phyloP scores from a whole-genome alignment of 1,140 invertebrate species.

The Mylabris phalerata region DNA sequence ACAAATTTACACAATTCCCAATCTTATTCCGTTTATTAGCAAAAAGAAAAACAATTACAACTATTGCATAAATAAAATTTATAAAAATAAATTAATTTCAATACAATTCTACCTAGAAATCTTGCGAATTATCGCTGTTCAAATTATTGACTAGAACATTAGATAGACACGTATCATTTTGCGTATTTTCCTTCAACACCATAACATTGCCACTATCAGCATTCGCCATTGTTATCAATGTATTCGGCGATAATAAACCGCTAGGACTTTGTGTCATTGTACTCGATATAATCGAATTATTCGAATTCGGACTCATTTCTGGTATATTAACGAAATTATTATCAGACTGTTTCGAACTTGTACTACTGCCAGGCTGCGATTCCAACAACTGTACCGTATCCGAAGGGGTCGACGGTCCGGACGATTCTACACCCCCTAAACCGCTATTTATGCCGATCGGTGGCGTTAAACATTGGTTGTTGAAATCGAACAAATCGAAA shows the following conservation, averaged over 20 bases:
- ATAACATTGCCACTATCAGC: slow-evolving; percentile 23
- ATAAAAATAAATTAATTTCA: slow-evolving; percentile 11
- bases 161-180: slow-evolving; percentile 31
- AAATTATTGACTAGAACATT: slow-evolving; percentile 29
- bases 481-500: slow-evolving; percentile 35
- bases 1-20: not conserved
- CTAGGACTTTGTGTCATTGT: slow-evolving; percentile 25
- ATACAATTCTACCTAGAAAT: slow-evolving; percentile 24
- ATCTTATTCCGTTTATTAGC: too few species aligned
- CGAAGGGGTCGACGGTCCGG: slow-evolving; percentile 34
- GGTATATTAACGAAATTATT: slow-evolving; percentile 38
- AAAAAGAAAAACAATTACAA: not conserved
- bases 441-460: slow-evolving; percentile 22
- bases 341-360: slow-evolving; percentile 34
- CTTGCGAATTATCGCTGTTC: slow-evolving; percentile 35
- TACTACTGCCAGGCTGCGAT: slow-evolving; percentile 26
- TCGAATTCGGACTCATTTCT: slow-evolving; percentile 38
- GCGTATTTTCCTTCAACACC: slow-evolving; percentile 23
- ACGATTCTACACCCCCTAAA: slow-evolving; percentile 14
- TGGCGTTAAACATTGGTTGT: slow-evolving; percentile 37
- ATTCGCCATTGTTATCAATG: slow-evolving; percentile 24
- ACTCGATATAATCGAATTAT: slow-evolving; percentile 38
- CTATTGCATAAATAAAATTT: not conserved
- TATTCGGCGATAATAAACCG: slow-evolving; percentile 28
- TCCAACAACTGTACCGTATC: slow-evolving; percentile 30